These are phyloP conservation scores for Trissolcus brochymenae DNA, from an alignment of 2,888 invertebrate genomes.

Conservation along the genomic window DNA sequence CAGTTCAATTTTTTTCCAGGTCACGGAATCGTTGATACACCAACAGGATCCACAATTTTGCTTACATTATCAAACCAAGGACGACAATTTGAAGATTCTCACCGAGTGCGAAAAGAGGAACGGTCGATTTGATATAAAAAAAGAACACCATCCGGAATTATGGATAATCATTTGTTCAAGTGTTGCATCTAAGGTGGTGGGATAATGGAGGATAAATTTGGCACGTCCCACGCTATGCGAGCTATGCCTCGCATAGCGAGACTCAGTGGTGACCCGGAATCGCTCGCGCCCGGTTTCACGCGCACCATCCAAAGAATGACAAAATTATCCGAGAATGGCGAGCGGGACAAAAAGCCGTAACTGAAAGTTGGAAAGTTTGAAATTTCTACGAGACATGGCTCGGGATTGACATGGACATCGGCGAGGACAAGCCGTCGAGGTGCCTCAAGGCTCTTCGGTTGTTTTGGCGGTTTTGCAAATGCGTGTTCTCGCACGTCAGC, in stretches of 20 bases:
- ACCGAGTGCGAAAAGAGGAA: no score
- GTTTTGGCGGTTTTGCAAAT: constrained; percentile 76
- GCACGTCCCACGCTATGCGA: constrained; percentile 62
- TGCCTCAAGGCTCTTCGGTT: constrained; percentile 68
- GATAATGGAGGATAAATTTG: constrained; percentile 62
- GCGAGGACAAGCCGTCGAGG: constrained; percentile 66
- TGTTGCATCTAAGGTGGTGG: constrained; percentile 37
- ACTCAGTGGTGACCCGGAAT: constrained; percentile 59
- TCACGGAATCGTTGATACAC: no score
- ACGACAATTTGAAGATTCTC: no score
- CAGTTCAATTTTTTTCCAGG: no score
- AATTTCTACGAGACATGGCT: no score
- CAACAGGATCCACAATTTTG: not conserved
- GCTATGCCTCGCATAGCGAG: constrained; percentile 52
- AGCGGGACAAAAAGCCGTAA: not conserved
- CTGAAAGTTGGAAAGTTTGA: not conserved
- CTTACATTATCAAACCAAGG: no score
- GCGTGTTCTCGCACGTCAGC: constrained; percentile 91
- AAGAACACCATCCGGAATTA: no score
- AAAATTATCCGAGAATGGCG: not conserved
- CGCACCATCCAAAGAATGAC: constrained; percentile 32
- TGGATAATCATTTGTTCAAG: no score
- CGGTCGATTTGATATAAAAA: no score
- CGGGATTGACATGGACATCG: constrained; percentile 39
- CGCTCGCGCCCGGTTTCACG: constrained; percentile 42